Evolutionary conservation across 2,113 vertebrate genomes (phyloP), one percentile per base, ranked within the genome.

Genomic region (Rhabdomys dilectus): DNA sequence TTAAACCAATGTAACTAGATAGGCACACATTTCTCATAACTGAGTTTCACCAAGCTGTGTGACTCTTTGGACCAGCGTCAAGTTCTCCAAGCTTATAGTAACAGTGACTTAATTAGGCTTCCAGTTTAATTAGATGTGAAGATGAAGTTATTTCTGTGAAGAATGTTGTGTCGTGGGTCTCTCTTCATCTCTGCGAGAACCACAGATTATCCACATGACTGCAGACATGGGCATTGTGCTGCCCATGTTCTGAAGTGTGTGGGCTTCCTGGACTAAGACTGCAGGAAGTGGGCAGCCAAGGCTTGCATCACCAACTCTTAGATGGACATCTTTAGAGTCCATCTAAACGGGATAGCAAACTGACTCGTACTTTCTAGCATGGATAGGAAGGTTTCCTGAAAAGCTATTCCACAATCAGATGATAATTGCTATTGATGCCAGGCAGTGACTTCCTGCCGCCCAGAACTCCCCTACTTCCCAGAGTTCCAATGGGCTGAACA

Each of bases 111-210:
- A 85, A 94, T 97, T 96, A 84, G 73, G 73, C 64, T 93, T 96
- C 68, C 78, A 34, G n/a, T 91, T 97, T 97, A 97, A 96, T 93
- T 97, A 95, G 66, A 82, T 88, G 39, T 85, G 86, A 94, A 97
- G 48, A 76, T 15, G 48, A 76, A 93, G 56, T 91, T 93, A 88
- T 94, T 94, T 94, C 82, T 26, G 0, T 66, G 31, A 94, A 77
- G 78, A 89, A 81, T 66, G 19, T 72, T 93, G 24, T 89, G 56
- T 86, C 91, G 42, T 92, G 34, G 73, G 29, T 68, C 64, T 75
- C 80, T 87, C 77, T 91, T 73, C 76, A 73, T 91, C 94, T 94
- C 68, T 64, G 66, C 51, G 31, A 48, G 53, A 96, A 68, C 42
- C n/a, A 89, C 48, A 12, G 36, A 7, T 91, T 89, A 26, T 76